These are phyloP conservation scores for Mobula birostris DNA, from an alignment of 2,113 vertebrate species.

Conservation along the genomic window DNA sequence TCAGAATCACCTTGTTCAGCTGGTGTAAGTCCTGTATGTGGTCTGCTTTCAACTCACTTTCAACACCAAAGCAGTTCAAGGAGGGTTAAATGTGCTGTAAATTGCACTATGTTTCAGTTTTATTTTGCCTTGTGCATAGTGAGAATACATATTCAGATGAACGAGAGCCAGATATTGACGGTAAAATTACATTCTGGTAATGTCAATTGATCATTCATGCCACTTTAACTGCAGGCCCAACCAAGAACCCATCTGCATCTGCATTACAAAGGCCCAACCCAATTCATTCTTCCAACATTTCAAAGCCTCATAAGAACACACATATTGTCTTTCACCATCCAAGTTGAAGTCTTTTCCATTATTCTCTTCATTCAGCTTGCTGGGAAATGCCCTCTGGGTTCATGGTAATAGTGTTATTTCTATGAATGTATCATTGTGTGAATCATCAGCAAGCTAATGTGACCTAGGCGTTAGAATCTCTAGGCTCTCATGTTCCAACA, in stretches of 20 bases:
- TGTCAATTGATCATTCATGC: neutral
- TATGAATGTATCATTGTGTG: neutral
- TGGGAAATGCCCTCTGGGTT: neutral
- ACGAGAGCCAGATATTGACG: neutral
- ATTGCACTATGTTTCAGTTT: neutral
- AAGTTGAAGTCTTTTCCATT: neutral
- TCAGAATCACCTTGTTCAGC: slow-evolving; percentile 68
- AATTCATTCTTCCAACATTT: neutral
- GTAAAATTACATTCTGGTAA: neutral
- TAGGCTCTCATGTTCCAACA: neutral
- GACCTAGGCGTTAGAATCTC: neutral
- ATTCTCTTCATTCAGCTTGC: neutral
- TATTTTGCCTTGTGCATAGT: neutral
- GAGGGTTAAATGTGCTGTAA: too few relatives aligned
- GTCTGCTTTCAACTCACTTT: neutral
- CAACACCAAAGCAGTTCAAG: neutral
- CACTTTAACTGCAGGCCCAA: neutral
- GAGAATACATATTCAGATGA: neutral
- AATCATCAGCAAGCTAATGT: neutral
- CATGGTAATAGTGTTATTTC: too few relatives aligned
- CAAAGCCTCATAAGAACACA: neutral
- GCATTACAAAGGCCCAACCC: neutral
- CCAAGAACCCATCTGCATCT: neutral
- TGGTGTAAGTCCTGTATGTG: slow-evolving; percentile 39
- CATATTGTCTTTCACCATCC: neutral